Evolutionary conservation across 2,113 vertebrate genomes (phyloP).

Genomic region (Indicator indicator): DNA sequence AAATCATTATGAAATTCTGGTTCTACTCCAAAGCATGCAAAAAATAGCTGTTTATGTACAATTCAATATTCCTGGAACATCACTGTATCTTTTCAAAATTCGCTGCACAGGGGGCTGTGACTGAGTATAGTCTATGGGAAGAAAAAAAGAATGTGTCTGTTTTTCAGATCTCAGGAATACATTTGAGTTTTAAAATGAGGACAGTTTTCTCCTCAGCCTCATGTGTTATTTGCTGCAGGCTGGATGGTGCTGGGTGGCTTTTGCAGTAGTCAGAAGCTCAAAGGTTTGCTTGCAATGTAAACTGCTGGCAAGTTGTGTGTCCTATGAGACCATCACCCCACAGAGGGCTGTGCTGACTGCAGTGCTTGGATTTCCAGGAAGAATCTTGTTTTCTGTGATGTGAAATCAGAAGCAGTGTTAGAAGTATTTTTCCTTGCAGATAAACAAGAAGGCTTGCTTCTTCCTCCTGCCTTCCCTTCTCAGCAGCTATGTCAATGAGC

Average conservation of each 20-base stretch:
- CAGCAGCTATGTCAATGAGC: neutral
- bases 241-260: neutral
- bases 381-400: accelerated
- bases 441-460: neutral
- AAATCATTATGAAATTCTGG: conserved; percentile 15
- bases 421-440: neutral
- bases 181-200: neutral
- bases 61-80: neutral
- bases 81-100: neutral
- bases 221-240: accelerated
- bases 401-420: neutral
- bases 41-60: neutral
- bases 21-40: neutral
- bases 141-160: neutral
- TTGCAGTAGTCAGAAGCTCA: neutral
- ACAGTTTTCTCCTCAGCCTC: neutral
- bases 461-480: neutral
- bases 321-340: neutral
- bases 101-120: neutral
- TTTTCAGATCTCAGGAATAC: neutral
- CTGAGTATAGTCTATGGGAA: neutral
- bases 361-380: neutral
- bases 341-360: neutral
- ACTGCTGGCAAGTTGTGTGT: neutral
- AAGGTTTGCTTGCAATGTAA: neutral